phyloP scores from a whole-genome alignment of 2,888 invertebrate genomes.

The Dynastes hyllus region DNA sequence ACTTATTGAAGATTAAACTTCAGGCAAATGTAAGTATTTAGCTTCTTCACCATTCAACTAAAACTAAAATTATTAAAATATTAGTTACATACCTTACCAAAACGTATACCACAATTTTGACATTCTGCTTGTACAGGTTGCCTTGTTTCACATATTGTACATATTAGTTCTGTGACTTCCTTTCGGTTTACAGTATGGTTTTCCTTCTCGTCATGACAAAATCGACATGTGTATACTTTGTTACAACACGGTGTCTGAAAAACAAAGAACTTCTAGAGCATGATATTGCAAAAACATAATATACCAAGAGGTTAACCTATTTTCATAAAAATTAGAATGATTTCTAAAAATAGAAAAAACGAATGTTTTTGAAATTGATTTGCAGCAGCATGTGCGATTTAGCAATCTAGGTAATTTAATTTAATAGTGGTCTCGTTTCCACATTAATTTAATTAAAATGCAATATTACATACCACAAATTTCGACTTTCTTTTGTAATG shows the following conservation, averaged over 20 bases:
- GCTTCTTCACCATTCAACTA: not conserved
- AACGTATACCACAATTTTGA: constrained; percentile 83
- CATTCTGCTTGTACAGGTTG: constrained; percentile 88
- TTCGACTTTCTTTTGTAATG: constrained; percentile 90
- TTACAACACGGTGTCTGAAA: constrained; percentile 91
- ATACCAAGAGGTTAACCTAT: constrained; percentile 28
- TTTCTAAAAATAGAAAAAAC: constrained; percentile 50
- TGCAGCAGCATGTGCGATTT: constrained; percentile 6
- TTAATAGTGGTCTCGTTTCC: constrained; percentile 12
- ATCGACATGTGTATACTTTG: constrained; percentile 90
- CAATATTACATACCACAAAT: constrained; percentile 82
- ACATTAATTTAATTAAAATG: constrained; percentile 17
- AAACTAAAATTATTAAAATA: constrained; percentile 38
- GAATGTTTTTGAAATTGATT: not conserved
- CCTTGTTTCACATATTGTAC: constrained; percentile 85
- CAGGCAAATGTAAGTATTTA: not conserved
- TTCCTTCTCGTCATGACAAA: constrained; percentile 92
- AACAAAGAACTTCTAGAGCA: constrained; percentile 51
- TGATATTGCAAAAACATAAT: constrained; percentile 35
- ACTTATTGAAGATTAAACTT: too few relatives aligned
- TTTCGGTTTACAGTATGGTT: constrained; percentile 89
- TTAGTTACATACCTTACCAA: constrained; percentile 80
- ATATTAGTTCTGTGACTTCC: constrained; percentile 87
- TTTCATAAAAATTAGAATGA: constrained; percentile 38
- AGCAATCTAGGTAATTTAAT: constrained; percentile 33